Evolutionary conservation across 1,140 invertebrate genomes (phyloP).

Genomic region (Lordiphosa collinella): DNA sequence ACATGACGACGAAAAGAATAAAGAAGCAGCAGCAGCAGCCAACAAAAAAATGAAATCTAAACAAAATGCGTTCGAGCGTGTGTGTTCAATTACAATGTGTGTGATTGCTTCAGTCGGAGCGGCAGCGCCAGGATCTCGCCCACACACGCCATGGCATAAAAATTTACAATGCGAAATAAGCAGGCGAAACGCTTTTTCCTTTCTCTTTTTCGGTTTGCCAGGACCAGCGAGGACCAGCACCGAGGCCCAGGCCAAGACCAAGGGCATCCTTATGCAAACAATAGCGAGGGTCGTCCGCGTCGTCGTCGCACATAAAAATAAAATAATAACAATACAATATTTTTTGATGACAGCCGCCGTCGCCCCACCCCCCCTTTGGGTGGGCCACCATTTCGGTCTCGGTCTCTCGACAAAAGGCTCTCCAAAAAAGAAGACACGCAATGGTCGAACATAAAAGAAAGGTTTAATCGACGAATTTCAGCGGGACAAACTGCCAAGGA

Average conservation of each 20-base stretch:
- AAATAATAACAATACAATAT: slow-evolving; percentile 78
- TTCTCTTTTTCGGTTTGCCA: slow-evolving; percentile 25
- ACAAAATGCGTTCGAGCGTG: slow-evolving; percentile 78
- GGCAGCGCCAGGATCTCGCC: slow-evolving; percentile 23
- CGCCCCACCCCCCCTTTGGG: background rate
- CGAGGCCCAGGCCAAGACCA: slow-evolving; percentile 3
- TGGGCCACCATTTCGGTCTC: slow-evolving; percentile 2
- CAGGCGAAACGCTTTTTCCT: slow-evolving; percentile 64
- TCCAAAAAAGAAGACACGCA: slow-evolving; percentile 40
- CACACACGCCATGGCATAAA: slow-evolving; percentile 48
- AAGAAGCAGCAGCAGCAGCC: slow-evolving; percentile 22
- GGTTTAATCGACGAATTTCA: slow-evolving; percentile 69
- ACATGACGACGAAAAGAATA: slow-evolving; percentile 28
- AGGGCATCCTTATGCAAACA: slow-evolving; percentile 73
- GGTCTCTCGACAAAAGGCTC: slow-evolving; percentile 35
- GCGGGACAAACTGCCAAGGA: slow-evolving; percentile 8
- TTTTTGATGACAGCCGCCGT: slow-evolving; percentile 69
- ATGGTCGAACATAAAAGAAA: slow-evolving; percentile 62
- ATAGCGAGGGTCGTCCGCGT: slow-evolving; percentile 27
- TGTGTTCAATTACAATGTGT: slow-evolving; percentile 79
- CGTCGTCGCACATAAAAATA: slow-evolving; percentile 64
- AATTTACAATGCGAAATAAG: slow-evolving; percentile 77
- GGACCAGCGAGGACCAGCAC: slow-evolving; percentile 34
- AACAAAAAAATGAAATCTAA: slow-evolving; percentile 70
- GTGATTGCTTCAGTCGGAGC: slow-evolving; percentile 66